Percentiles rank a stretch among this genome's conserved stretches.
Conservation (phyloP, 2,888 invertebrate species). For the Microchrysa polita region DNA sequence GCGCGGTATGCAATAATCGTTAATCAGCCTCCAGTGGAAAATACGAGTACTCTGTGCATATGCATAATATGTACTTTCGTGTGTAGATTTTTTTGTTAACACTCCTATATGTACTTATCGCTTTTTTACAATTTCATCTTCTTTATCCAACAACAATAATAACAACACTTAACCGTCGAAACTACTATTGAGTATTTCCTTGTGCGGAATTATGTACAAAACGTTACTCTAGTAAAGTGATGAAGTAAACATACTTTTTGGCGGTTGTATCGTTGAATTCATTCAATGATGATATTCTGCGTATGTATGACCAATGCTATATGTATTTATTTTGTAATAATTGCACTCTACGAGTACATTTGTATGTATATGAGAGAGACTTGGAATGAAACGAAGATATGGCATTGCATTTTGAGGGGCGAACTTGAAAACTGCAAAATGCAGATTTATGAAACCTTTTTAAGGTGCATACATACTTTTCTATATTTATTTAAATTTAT, state of each 20-base stretch:
- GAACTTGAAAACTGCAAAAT: too few relatives aligned
- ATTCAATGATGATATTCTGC: conserved; percentile 1
- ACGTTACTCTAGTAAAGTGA: too few relatives aligned
- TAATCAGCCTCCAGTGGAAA: background rate
- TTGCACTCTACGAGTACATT: too few relatives aligned
- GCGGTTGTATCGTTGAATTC: background rate
- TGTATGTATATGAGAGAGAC: too few relatives aligned
- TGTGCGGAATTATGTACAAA: background rate
- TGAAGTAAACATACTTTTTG: background rate
- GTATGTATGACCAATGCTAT: background rate
- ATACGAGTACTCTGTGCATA: background rate
- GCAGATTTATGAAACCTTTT: too few relatives aligned
- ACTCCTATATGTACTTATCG: background rate
- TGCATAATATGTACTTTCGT: background rate
- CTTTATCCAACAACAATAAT: background rate
- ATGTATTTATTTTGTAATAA: too few relatives aligned
- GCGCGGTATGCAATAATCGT: too few relatives aligned
- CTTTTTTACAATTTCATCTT: conserved; percentile 2
- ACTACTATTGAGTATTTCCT: conserved; percentile 8
- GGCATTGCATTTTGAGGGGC: too few relatives aligned
- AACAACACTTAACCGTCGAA: background rate
- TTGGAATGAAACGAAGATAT: too few relatives aligned
- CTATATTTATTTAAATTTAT: too few relatives aligned
- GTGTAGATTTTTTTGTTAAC: background rate
- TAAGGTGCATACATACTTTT: too few relatives aligned